A percentile compares a stretch with the other conserved stretches of the same genome.
phyloP scores from a whole-genome alignment of 2,888 invertebrate species.

The Neocrepidodera transversa region DNA sequence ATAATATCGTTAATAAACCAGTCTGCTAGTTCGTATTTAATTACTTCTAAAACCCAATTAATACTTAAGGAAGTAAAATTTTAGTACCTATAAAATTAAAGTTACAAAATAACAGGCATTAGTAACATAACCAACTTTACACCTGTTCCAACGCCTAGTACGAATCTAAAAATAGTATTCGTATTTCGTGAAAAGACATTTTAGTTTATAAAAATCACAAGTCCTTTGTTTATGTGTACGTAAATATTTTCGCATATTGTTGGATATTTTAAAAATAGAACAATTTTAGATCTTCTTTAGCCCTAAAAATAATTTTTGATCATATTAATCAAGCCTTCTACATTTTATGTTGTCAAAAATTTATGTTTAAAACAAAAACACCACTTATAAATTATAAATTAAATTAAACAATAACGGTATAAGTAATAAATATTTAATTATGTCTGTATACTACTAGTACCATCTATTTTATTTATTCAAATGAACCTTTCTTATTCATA shows the following conservation, averaged over 20 bases:
- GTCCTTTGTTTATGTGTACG: slow-evolving; percentile 29
- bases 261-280: too few species aligned
- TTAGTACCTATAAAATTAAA: not conserved
- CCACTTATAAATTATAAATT: too few species aligned
- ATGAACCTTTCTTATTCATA: too few species aligned
- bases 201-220: slow-evolving; percentile 30
- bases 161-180: slow-evolving; percentile 28
- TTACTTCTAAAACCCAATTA: slow-evolving; percentile 8
- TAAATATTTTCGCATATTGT: slow-evolving; percentile 34
- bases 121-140: slow-evolving; percentile 9
- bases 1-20: not conserved
- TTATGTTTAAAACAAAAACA: too few species aligned
- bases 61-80: slow-evolving; percentile 1
- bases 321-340: too few species aligned
- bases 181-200: slow-evolving; percentile 24
- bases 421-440: too few species aligned
- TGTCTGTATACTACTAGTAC: not conserved
- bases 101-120: slow-evolving; percentile 10
- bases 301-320: too few species aligned
- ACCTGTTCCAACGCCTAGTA: slow-evolving; percentile 18
- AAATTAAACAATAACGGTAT: too few species aligned
- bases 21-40: slow-evolving; percentile 2
- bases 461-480: too few species aligned
- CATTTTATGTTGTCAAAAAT: too few species aligned
- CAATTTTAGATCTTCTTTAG: too few species aligned